Percentiles rank a stretch among this genome's conserved stretches.
These are phyloP conservation scores for Rhodinocichla rosea DNA, from an alignment of 2,113 vertebrate genomes.

Conservation along the genomic window DNA sequence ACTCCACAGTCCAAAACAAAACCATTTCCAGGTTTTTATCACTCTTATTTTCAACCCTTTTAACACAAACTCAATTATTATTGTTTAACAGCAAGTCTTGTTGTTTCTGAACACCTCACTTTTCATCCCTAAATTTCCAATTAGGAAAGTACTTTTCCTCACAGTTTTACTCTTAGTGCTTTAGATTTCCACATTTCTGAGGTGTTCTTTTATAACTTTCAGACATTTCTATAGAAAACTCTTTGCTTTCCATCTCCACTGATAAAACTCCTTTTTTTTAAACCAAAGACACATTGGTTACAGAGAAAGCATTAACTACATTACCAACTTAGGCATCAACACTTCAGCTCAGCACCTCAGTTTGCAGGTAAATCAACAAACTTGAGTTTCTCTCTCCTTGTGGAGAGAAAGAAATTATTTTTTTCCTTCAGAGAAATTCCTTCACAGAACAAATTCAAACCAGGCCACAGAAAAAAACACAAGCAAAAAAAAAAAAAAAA, in stretches of 20 bases:
- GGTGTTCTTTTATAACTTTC: background rate
- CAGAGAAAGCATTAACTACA: background rate
- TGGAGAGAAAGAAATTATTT: fast-evolving
- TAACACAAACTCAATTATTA: background rate
- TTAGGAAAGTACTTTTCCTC: background rate
- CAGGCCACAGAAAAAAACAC: background rate
- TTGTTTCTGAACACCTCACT: background rate
- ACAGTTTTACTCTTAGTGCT: background rate
- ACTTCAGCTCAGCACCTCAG: fast-evolving
- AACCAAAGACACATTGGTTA: fast-evolving
- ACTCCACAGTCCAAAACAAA: background rate
- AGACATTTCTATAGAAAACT: background rate
- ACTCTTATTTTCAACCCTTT: background rate
- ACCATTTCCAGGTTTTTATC: background rate
- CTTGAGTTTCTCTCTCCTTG: background rate
- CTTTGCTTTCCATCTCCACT: background rate
- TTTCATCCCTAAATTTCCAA: background rate
- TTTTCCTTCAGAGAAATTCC: background rate
- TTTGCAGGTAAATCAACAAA: background rate
- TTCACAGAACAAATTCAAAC: background rate
- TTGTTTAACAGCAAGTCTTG: fast-evolving
- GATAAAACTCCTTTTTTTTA: background rate
- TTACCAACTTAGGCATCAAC: fast-evolving
- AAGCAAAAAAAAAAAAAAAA: fast-evolving
- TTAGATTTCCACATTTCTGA: background rate